Evolutionary conservation across 2,888 invertebrate genomes (phyloP).

Genomic region (Bursaphelenchus okinawaensis): DNA sequence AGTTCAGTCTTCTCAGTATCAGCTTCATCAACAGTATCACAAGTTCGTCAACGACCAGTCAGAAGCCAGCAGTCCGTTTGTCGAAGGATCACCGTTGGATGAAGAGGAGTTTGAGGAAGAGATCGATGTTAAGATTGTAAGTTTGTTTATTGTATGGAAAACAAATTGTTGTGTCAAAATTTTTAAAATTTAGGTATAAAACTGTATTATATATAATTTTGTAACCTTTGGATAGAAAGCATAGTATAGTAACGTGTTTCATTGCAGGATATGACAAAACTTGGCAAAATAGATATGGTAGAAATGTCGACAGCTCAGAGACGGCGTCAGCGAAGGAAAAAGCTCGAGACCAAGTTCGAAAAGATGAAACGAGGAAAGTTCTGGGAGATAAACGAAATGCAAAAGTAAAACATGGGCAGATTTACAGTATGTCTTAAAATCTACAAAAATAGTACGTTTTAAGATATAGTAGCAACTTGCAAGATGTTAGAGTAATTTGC

Average conservation of each 20-base stretch:
- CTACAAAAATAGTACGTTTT: no score
- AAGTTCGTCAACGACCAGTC: slow-evolving; percentile 5
- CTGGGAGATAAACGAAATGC: slow-evolving; percentile 52
- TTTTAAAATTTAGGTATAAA: not conserved
- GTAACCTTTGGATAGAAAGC: no score
- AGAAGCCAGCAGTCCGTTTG: slow-evolving; percentile 19
- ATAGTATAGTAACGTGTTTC: no score
- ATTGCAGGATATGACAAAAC: not conserved
- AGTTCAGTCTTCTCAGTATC: not conserved
- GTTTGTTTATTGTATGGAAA: not conserved
- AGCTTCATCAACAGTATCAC: not conserved
- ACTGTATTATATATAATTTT: not conserved
- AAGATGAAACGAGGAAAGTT: slow-evolving; percentile 51
- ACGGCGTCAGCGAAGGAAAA: slow-evolving; percentile 39
- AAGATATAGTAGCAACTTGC: no score
- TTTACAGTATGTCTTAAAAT: no score
- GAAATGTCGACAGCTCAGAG: slow-evolving; percentile 30
- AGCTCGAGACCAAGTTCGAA: slow-evolving; percentile 38
- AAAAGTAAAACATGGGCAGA: no score
- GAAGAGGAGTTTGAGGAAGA: slow-evolving; percentile 31
- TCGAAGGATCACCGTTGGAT: slow-evolving; percentile 18
- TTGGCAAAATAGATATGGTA: slow-evolving; percentile 22
- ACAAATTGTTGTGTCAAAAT: not conserved
- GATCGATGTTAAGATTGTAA: slow-evolving; percentile 17
- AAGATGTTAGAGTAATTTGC: no score